Evolutionary conservation across 2,888 invertebrate species (phyloP), one percentile per base, ranked within the genome.

Genomic region (Trissonchulus latispiculum): DNA sequence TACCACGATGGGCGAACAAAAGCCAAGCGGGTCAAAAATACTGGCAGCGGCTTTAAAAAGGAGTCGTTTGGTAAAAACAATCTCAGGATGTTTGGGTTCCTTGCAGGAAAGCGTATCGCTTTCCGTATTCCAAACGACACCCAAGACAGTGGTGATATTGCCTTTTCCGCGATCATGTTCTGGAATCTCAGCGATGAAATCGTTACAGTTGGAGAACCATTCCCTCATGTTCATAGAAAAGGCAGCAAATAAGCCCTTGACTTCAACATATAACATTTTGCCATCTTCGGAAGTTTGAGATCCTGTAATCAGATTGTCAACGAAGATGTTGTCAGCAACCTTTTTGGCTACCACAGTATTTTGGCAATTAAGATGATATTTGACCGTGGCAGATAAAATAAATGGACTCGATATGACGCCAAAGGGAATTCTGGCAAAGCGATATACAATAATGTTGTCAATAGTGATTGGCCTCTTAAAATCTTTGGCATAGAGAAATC

Each of bases 401-500:
- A 68, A 68, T 36, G 69, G 29, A 32, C 69, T 68, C 3, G 69
- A 68, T 8, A 68, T 33, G 8, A 68, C n/a, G 15, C 69, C 69
- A 59, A 71, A 62, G 3, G 72, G 72, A 2, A 72, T 69, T 29
- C 72, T 18, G 23, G 28, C 3, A 36, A 72, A 72, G 35, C 72
- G 66, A 31, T 15, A 35, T 28, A 36, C 28, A 1, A 3, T 23
- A n/a, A 72, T 29, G 29, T 72, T 72, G 8, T 72, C 70, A 31
- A 15, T 31, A n/a, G 36, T 31, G 3, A 69, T 32, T 8, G 36
- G 36, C n/a, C 23, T 18, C 1, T 2, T 3, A 3, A 36, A 18
- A 64, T 76, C 71, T 2, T 67, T 70, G 1, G 72, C 0, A 72
- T 75, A 71, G 1, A 73, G 32, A 37, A 76, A 76, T 8, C 74